phyloP scores from a whole-genome alignment of 2,797 vertebrate genomes.

The Microctenopoma steveboyesi region DNA sequence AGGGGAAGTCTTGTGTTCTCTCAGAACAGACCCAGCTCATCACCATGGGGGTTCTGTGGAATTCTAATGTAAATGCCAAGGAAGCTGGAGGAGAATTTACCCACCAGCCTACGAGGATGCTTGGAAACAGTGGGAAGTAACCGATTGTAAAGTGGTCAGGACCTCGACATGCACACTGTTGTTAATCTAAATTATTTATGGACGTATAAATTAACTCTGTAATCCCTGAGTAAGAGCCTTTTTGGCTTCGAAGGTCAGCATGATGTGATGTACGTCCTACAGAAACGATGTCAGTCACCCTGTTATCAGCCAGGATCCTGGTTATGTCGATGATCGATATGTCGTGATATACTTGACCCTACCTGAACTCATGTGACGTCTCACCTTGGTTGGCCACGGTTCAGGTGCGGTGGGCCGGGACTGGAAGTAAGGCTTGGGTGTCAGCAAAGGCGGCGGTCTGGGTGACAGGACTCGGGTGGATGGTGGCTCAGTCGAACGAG shows the following conservation, averaged over 20 bases:
- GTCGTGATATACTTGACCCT: not conserved
- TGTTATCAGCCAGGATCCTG: not conserved
- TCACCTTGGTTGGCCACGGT: constrained; percentile 65
- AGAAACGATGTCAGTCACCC: not conserved
- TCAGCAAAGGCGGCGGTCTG: constrained; percentile 90
- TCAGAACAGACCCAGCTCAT: constrained; percentile 37
- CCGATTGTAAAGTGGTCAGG: constrained; percentile 39
- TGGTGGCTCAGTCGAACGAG: constrained; percentile 77
- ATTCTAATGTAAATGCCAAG: constrained; percentile 66
- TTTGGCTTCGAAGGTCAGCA: not conserved
- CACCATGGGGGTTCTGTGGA: constrained; percentile 61
- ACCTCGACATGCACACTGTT: not conserved
- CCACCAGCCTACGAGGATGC: constrained; percentile 34
- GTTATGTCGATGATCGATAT: not conserved
- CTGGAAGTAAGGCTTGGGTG: constrained; percentile 90
- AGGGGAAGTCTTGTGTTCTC: constrained; percentile 43
- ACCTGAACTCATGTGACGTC: not conserved
- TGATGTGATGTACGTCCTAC: not conserved
- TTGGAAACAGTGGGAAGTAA: constrained; percentile 20
- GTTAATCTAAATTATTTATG: not conserved
- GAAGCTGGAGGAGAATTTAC: constrained; percentile 37
- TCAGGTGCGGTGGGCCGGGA: constrained; percentile 37
- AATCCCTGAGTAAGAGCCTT: not conserved
- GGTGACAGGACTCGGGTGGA: constrained; percentile 81
- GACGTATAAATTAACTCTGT: not conserved